These are phyloP conservation scores for Gila robusta DNA, from an alignment of 2,797 vertebrate genomes.

Conservation along the genomic window DNA sequence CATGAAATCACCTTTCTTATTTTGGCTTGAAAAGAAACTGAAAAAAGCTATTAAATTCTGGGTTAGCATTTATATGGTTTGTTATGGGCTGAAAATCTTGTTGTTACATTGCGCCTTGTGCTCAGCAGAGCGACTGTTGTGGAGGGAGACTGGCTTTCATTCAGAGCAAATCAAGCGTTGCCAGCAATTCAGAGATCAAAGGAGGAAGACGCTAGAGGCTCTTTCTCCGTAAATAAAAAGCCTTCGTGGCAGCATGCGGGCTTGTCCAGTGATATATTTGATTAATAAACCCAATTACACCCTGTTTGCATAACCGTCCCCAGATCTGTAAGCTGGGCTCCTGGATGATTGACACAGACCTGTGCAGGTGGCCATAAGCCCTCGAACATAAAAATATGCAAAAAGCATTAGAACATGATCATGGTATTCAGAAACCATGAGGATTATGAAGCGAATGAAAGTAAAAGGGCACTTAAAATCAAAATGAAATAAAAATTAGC, in stretches of 20 bases:
- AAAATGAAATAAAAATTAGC: neutral
- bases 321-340: conserved; percentile 26
- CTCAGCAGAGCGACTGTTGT: conserved; percentile 19
- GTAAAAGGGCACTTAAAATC: neutral
- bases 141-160: conserved; percentile 40
- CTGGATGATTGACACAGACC: conserved; percentile 46
- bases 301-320: conserved; percentile 55
- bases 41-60: conserved; percentile 32
- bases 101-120: conserved; percentile 12
- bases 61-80: conserved; percentile 29
- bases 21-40: conserved; percentile 9
- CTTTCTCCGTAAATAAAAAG: conserved; percentile 54
- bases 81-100: conserved; percentile 25
- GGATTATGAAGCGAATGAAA: neutral
- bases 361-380: conserved; percentile 1
- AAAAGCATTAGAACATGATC: neutral
- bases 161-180: conserved; percentile 55
- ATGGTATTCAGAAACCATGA: neutral
- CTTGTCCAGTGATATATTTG: conserved; percentile 58
- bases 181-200: conserved; percentile 63
- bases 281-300: conserved; percentile 61
- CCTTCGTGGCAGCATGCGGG: conserved; percentile 38
- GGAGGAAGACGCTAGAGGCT: conserved; percentile 47
- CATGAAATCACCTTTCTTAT: conserved; percentile 33
- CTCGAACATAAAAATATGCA: neutral